Evolutionary conservation across 2,113 vertebrate genomes (phyloP).

Genomic region (Atlantisia rogersi): DNA sequence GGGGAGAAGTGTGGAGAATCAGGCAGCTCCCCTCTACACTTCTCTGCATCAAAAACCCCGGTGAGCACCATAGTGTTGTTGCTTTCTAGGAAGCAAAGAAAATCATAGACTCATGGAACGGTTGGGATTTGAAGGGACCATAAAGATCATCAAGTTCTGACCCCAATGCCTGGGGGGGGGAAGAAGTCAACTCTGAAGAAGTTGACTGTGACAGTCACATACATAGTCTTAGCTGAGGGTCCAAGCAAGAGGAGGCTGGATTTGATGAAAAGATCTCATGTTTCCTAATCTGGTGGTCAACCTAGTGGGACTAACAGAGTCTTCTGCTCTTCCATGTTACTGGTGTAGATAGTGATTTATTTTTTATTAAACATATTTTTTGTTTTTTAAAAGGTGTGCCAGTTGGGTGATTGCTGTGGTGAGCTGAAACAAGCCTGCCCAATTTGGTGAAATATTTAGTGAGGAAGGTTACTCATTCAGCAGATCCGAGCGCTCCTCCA

Average conservation of each 20-base stretch:
- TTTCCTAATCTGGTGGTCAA: neutral
- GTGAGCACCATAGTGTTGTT: neutral
- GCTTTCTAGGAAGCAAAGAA: neutral
- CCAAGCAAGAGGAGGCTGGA: neutral
- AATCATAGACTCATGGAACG: no score
- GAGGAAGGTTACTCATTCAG: conserved; percentile 54
- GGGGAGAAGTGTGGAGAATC: neutral
- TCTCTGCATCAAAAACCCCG: neutral
- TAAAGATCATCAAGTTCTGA: no score
- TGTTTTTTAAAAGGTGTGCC: neutral
- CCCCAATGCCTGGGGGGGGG: no score
- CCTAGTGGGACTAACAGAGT: neutral
- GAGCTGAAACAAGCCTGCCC: neutral
- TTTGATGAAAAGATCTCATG: neutral
- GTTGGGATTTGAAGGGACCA: no score
- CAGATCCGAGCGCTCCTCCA: neutral
- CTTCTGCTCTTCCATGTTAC: neutral
- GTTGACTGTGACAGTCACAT: neutral
- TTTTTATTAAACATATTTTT: neutral
- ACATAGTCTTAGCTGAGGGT: neutral
- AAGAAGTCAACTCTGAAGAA: neutral
- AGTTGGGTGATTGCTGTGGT: neutral
- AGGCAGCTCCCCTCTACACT: neutral
- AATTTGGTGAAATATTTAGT: conserved; percentile 28
- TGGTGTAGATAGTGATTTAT: neutral